These are phyloP conservation scores for Syngnathus rostellatus DNA, from an alignment of 2,797 vertebrate genomes.

Conservation along the genomic window DNA sequence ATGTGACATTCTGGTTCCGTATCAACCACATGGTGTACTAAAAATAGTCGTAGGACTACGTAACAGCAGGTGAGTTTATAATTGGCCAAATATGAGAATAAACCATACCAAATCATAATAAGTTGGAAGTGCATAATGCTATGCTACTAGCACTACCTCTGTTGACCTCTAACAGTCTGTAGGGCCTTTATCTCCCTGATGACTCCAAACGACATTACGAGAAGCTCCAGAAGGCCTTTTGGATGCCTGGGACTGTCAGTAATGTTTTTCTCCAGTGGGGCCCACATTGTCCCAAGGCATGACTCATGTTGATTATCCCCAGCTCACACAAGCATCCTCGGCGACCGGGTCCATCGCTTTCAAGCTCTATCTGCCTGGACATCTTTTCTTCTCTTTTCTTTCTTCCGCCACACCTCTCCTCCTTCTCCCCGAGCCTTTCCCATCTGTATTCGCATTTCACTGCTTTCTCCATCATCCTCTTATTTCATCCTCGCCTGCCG, in stretches of 20 bases:
- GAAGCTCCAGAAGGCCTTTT: conserved; percentile 37
- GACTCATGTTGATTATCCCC: conserved; percentile 33
- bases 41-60: too few species aligned
- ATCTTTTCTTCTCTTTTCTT: conserved; percentile 6
- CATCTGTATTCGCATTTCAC: not conserved
- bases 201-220: conserved; percentile 21
- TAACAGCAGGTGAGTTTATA: too few species aligned
- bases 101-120: not conserved
- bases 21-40: too few species aligned
- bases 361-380: conserved; percentile 3
- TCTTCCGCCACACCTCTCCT: not conserved
- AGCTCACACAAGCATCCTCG: conserved; percentile 16
- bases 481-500: conserved; percentile 5
- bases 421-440: conserved; percentile 2
- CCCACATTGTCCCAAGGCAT: conserved; percentile 29
- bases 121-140: not conserved
- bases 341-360: conserved; percentile 6
- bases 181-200: conserved; percentile 1
- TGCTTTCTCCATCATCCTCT: conserved; percentile 23
- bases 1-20: too few species aligned
- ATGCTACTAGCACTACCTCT: conserved; percentile 32
- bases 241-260: conserved; percentile 39
- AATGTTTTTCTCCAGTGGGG: conserved; percentile 35
- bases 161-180: conserved; percentile 42
- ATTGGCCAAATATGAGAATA: not conserved